Evolutionary conservation across 2,888 invertebrate genomes (phyloP), one percentile per base, ranked within the genome.

Genomic region (Fragum whitleyi): DNA sequence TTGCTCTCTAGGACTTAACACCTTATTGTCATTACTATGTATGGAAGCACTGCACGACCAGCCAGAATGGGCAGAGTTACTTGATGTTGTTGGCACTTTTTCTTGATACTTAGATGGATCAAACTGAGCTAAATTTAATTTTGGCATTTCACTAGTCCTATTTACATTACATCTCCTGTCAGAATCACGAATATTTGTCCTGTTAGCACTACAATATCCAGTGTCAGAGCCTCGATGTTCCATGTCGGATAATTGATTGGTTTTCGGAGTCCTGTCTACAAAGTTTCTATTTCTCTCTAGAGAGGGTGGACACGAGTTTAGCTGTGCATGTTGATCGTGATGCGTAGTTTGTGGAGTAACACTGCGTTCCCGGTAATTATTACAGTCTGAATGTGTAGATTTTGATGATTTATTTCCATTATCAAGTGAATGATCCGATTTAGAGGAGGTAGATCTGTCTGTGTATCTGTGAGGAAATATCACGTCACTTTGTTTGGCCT

Each of bases 31-130:
- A 55, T 86, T 88, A 78, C 89, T 88, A 55, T 89, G 89, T 23
- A 87, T 74, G 11, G 89, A 89, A 29, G 84, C 81, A 74, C 88
- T 88, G 81, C 86, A 86, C 0, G 90, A 90, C 89, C 89, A 89
- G n/a, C 88, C 88, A n/a, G 89, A 89, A 32, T 62, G 62, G 21
- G 62, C 36, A 0, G 90, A 88, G 55, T 81, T 87, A 74, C 77
- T 88, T 6, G 32, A 36, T 3, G 88, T 88, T 14, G 77, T 88
- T 14, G 77, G 84, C 61, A 88, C 78, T 23, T 80, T 75, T 26
- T 90, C 90, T 70, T 90, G 90, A 74, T 90, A 90, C 61, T 88
- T 87, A 0, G 86, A 67, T 7, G 90, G 90, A 78, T 90, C 89
- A 85, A 90, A 89, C 76, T 85, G 87, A 42, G 81, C 83, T 47